Conservation (phyloP, 2,888 invertebrate genomes). For the Buathra laborator region DNA sequence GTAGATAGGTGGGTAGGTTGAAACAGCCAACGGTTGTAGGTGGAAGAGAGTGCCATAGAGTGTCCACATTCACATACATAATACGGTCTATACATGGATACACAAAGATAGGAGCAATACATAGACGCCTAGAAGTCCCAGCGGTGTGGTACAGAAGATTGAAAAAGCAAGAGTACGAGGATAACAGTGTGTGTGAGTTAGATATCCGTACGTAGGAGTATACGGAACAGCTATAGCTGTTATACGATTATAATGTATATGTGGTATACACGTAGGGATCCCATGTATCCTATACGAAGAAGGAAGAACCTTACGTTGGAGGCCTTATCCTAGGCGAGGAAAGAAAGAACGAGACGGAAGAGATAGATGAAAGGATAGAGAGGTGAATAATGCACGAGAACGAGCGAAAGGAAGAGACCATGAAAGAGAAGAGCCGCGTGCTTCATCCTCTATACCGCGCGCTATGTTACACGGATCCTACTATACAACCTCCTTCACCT, state of each 20-base stretch:
- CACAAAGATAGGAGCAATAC: slow-evolving; percentile 16
- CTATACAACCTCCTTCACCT: slow-evolving; percentile 37
- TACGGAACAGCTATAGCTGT: slow-evolving; percentile 3
- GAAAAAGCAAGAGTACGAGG: slow-evolving; percentile 44
- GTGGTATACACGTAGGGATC: background rate
- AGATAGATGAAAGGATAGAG: slow-evolving; percentile 20
- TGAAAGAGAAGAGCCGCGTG: slow-evolving; percentile 18
- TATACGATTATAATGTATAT: background rate
- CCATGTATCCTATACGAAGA: slow-evolving; percentile 4
- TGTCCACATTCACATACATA: background rate
- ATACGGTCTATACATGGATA: background rate
- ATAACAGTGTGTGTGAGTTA: slow-evolving; percentile 30
- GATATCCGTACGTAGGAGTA: slow-evolving; percentile 14
- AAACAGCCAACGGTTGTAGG: slow-evolving; percentile 64
- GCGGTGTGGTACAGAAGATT: slow-evolving; percentile 20
- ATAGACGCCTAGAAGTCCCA: background rate
- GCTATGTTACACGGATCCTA: slow-evolving; percentile 5
- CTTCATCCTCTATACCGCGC: background rate
- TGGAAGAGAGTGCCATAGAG: slow-evolving; percentile 61
- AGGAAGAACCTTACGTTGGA: slow-evolving; percentile 12
- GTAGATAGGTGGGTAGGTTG: slow-evolving; percentile 66
- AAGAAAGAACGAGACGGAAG: slow-evolving; percentile 9
- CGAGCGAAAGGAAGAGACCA: slow-evolving; percentile 42
- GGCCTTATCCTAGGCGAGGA: slow-evolving; percentile 38
- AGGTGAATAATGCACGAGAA: slow-evolving; percentile 48